Conservation (phyloP, 92 coral and sea anemone species). For the Porites lobata region DNA sequence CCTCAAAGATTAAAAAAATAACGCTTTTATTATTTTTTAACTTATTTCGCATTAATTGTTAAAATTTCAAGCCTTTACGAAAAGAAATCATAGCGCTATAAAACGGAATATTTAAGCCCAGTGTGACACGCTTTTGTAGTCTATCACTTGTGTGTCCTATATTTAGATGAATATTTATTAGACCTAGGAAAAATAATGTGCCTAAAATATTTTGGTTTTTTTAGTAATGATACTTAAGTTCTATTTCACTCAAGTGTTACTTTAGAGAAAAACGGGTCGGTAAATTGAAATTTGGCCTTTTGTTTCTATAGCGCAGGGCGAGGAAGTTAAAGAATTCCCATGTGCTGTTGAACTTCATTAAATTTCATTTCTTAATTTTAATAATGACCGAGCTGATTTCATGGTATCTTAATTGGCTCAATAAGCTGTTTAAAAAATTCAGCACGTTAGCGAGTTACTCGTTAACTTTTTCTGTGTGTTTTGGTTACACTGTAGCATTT, state of each 20-base stretch:
- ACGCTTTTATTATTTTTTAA: slow-evolving; percentile 34
- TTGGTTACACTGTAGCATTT: slow-evolving; percentile 42
- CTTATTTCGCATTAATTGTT: slow-evolving; percentile 16
- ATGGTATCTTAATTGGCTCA: slow-evolving; percentile 46
- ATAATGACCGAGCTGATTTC: slow-evolving; percentile 54
- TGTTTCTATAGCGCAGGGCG: slow-evolving; percentile 89
- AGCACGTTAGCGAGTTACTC: slow-evolving; percentile 4
- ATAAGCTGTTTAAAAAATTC: slow-evolving; percentile 26
- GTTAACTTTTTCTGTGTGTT: slow-evolving; percentile 13
- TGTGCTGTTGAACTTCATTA: slow-evolving; percentile 85
- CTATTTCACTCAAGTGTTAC: slow-evolving; percentile 8
- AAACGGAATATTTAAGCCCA: slow-evolving; percentile 62
- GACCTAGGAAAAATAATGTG: slow-evolving; percentile 65
- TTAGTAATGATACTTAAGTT: slow-evolving; percentile 38
- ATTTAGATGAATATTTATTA: slow-evolving; percentile 80
- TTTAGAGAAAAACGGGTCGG: slow-evolving; percentile 26
- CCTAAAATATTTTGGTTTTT: slow-evolving; percentile 63
- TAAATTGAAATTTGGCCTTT: slow-evolving; percentile 77
- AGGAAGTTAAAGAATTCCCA: slow-evolving; percentile 96
- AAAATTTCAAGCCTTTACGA: slow-evolving; percentile 4
- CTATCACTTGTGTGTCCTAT: slow-evolving; percentile 76
- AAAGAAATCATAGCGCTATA: slow-evolving; percentile 50
- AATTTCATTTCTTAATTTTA: slow-evolving; percentile 65
- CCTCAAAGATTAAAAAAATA: slow-evolving; percentile 28
- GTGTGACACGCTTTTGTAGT: slow-evolving; percentile 79